Percentiles rank a stretch among this genome's conserved stretches.
Conservation (phyloP, 2,888 invertebrate species). For the Cryptocephalus primarius region DNA sequence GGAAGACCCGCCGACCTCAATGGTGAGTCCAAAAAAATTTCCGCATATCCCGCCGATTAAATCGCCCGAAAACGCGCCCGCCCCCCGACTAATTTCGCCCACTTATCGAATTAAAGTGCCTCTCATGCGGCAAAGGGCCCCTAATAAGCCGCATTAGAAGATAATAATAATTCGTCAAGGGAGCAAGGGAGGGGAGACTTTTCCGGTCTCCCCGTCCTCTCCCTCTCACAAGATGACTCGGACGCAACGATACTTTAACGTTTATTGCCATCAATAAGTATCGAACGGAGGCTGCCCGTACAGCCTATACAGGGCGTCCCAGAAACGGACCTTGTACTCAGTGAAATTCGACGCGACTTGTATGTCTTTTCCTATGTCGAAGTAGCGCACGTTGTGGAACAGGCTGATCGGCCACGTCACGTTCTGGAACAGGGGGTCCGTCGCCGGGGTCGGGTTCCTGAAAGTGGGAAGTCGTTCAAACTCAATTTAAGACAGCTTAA, state of each 20-base stretch:
- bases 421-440: too few species aligned
- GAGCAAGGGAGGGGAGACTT: conserved; percentile 3
- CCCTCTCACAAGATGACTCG: too few species aligned
- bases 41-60: neutral
- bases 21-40: conserved; percentile 49
- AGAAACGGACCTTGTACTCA: conserved; percentile 13
- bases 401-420: neutral
- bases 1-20: conserved; percentile 45
- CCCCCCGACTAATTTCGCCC: conserved; percentile 11
- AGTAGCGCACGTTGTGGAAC: conserved; percentile 9
- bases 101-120: conserved; percentile 15
- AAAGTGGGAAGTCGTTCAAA: too few species aligned
- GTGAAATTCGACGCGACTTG: conserved; percentile 6
- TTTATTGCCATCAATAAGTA: conserved; percentile 10
- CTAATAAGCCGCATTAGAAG: conserved; percentile 12
- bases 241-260: too few species aligned
- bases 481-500: too few species aligned
- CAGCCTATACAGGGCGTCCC: conserved; percentile 13
- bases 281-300: conserved; percentile 16
- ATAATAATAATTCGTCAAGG: conserved; percentile 13
- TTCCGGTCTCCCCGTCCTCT: too few species aligned
- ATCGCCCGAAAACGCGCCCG: conserved; percentile 1
- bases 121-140: conserved; percentile 13
- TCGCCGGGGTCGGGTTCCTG: too few species aligned
- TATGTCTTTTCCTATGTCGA: conserved; percentile 14